A percentile compares a stretch with the other conserved stretches of the same genome.
Conservation (phyloP, 2,888 invertebrate species). For the Aleiodes testaceus region DNA sequence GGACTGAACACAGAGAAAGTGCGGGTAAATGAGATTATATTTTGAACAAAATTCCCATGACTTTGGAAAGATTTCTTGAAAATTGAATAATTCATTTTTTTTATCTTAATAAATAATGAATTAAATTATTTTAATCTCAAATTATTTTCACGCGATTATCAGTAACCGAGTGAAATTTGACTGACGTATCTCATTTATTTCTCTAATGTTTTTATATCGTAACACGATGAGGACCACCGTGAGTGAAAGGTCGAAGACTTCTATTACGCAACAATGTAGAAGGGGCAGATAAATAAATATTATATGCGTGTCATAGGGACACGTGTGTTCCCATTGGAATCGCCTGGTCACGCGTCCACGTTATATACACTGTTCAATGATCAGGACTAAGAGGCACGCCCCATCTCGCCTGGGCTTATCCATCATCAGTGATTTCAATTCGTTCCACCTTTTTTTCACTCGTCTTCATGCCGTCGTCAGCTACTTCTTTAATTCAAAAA, state of each 20-base stretch:
- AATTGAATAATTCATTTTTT: too few relatives aligned
- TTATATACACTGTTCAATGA: conserved; percentile 35
- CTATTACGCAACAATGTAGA: conserved; percentile 21
- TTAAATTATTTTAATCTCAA: neutral
- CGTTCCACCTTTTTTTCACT: conserved; percentile 50
- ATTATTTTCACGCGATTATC: conserved; percentile 25
- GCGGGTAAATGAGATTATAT: conserved; percentile 14
- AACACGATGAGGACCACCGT: conserved; percentile 20
- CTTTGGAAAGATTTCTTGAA: too few relatives aligned
- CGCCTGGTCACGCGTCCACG: conserved; percentile 38
- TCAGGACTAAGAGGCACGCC: conserved; percentile 57
- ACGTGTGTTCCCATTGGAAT: conserved; percentile 39
- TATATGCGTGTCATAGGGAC: conserved; percentile 25
- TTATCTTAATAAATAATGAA: neutral
- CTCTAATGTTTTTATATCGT: conserved; percentile 34
- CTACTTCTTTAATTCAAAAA: neutral
- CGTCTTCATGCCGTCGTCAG: neutral
- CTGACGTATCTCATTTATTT: conserved; percentile 67
- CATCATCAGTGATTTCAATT: conserved; percentile 61
- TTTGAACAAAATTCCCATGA: too few relatives aligned
- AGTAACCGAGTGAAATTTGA: conserved; percentile 61
- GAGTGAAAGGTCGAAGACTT: conserved; percentile 31
- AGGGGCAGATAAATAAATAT: conserved; percentile 22
- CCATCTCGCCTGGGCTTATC: conserved; percentile 59
- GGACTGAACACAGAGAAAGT: conserved; percentile 7